Evolutionary conservation across 2,113 vertebrate species (phyloP), one percentile per base, ranked within the genome.

Genomic region (Phrynosoma blainvillii): DNA sequence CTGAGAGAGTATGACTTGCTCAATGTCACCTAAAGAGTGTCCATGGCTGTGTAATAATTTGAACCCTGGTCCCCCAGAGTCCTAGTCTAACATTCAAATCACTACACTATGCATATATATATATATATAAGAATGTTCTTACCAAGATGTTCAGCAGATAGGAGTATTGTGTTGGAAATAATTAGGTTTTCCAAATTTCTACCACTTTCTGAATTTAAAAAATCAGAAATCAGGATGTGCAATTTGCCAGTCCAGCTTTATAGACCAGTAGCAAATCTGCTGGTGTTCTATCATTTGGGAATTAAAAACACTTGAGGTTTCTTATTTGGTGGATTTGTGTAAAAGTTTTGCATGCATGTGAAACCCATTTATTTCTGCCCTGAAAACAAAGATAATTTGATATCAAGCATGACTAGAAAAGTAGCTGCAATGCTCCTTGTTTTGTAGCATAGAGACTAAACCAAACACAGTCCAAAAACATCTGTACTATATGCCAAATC

Each of bases 361-460:
- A 94, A 96, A 95, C 93, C 86, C 0, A 93, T 96, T 95, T 95
- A 86, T 93, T 94, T 92, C 94, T 90, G 86, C 93, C 62, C 88
- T 90, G 91, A 88, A 94, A 95, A 90, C 86, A 91, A 90, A 89
- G 93, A 93, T 94, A 90, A 91, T 86, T 93, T 90, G 76, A 86
- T 89, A 93, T 95, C 93, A 95, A 92, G 89, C 90, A 95, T 93
- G 92, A 94, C 91, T 93, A 93, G 87, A 92, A 93, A 95, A 95
- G 94, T 93, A 96, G 93, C 93, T 94, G 74, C 92, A 93, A 79
- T 87, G 91, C 85, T 93, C 88, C 92, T 94, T 93, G 85, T 93
- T 87, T 82, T 91, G 85, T 88, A 92, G 90, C 90, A 88, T 42
- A 91, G 75, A 89, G 92, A 84, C 76, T 91, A 93, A 95, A 89